phyloP scores from a whole-genome alignment of 2,888 invertebrate species.

The Zonitis immaculata region DNA sequence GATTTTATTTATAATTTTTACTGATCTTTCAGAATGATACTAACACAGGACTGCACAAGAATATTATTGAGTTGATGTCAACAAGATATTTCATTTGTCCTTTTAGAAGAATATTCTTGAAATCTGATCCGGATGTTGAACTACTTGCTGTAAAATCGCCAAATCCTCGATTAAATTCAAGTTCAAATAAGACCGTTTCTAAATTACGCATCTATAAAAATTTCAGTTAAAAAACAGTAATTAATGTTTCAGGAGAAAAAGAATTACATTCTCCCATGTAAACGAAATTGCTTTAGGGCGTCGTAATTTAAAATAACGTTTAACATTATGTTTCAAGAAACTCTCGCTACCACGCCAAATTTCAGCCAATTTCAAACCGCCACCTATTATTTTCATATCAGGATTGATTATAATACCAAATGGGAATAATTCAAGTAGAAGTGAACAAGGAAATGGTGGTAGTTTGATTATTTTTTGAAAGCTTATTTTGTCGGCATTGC shows the following conservation, averaged over 20 bases:
- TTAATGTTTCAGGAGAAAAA: background rate
- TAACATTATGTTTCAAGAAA: constrained; percentile 62
- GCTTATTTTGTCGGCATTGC: constrained; percentile 30
- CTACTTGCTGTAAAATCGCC: constrained; percentile 29
- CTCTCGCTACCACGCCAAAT: constrained; percentile 60
- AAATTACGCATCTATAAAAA: constrained; percentile 61
- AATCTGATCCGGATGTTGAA: constrained; percentile 49
- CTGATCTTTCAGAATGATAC: constrained; percentile 34
- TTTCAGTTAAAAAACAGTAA: background rate
- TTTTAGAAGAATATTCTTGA: constrained; percentile 67
- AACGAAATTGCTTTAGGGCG: constrained; percentile 75
- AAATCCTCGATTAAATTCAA: constrained; percentile 64
- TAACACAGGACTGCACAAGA: constrained; percentile 81
- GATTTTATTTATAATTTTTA: background rate
- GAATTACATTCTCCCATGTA: constrained; percentile 74
- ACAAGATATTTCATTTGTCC: constrained; percentile 80
- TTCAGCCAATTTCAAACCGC: constrained; percentile 70
- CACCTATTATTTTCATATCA: constrained; percentile 68
- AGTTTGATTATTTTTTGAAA: constrained; percentile 40
- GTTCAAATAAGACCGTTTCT: constrained; percentile 75
- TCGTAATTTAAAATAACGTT: constrained; percentile 67
- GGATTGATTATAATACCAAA: constrained; percentile 76
- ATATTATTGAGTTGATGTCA: constrained; percentile 76
- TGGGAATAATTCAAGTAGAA: constrained; percentile 77
- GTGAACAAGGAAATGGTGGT: constrained; percentile 59